phyloP scores from a whole-genome alignment of 2,888 invertebrate species.

The Leucoma salicis region DNA sequence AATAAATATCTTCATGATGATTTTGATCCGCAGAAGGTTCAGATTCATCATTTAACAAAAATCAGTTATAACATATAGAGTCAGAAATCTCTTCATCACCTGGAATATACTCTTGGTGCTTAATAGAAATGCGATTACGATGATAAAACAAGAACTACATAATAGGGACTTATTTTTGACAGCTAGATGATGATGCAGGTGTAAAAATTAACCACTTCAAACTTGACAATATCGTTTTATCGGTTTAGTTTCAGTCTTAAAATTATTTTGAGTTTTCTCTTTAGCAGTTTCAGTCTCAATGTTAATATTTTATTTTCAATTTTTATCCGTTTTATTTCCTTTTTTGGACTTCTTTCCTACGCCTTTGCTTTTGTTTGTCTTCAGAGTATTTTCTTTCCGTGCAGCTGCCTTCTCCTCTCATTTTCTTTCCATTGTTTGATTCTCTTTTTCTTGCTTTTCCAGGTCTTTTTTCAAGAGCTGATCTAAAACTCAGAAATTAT shows the following conservation, averaged over 20 bases:
- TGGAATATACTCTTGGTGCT: neutral
- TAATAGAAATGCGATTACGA: neutral
- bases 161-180: too few species aligned
- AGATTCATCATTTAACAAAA: too few species aligned
- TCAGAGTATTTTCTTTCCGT: neutral
- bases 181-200: too few species aligned
- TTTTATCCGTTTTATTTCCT: neutral
- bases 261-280: neutral
- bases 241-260: neutral
- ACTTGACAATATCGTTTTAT: too few species aligned
- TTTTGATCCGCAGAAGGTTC: neutral
- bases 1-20: neutral
- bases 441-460: neutral
- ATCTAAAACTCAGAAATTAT: neutral
- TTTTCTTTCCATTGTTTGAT: neutral
- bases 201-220: too few species aligned
- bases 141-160: neutral
- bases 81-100: neutral
- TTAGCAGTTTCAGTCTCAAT: neutral
- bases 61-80: too few species aligned
- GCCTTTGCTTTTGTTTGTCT: neutral
- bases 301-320: neutral
- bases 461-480: neutral
- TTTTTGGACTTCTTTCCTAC: neutral
- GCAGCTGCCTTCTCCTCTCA: neutral